phyloP scores from a whole-genome alignment of 2,113 vertebrate genomes.

The Excalfactoria chinensis region DNA sequence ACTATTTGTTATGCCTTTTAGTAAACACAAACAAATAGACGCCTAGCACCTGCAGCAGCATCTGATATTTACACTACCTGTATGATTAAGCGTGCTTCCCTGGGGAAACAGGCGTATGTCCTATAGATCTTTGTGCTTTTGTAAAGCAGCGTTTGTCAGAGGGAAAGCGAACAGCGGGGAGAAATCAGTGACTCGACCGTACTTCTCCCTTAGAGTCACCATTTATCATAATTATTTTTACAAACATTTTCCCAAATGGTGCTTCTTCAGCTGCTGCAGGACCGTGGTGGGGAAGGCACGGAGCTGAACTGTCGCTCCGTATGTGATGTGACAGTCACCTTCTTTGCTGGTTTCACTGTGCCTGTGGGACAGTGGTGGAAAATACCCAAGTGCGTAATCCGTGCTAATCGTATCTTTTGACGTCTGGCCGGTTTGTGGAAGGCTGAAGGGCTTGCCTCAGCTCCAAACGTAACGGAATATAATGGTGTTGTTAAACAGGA shows the following conservation, averaged over 20 bases:
- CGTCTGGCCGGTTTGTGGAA: background rate
- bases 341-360: background rate
- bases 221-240: slow-evolving; percentile 21
- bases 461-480: background rate
- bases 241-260: background rate
- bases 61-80: slow-evolving; percentile 79
- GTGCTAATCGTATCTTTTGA: background rate
- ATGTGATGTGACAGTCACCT: slow-evolving; percentile 34
- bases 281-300: background rate
- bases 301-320: background rate
- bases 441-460: background rate
- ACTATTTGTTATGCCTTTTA: slow-evolving; percentile 76
- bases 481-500: slow-evolving; percentile 33
- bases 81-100: slow-evolving; percentile 67
- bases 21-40: slow-evolving; percentile 79
- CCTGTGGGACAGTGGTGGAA: slow-evolving; percentile 1
- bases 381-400: background rate
- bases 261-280: background rate
- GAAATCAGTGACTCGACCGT: background rate
- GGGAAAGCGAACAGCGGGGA: background rate
- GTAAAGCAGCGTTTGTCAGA: slow-evolving; percentile 23
- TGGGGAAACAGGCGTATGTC: slow-evolving; percentile 73
- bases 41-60: slow-evolving; percentile 77
- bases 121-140: slow-evolving; percentile 67
- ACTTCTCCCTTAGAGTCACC: background rate